phyloP scores from a whole-genome alignment of 2,113 vertebrate genomes.

The Fulica atra region DNA sequence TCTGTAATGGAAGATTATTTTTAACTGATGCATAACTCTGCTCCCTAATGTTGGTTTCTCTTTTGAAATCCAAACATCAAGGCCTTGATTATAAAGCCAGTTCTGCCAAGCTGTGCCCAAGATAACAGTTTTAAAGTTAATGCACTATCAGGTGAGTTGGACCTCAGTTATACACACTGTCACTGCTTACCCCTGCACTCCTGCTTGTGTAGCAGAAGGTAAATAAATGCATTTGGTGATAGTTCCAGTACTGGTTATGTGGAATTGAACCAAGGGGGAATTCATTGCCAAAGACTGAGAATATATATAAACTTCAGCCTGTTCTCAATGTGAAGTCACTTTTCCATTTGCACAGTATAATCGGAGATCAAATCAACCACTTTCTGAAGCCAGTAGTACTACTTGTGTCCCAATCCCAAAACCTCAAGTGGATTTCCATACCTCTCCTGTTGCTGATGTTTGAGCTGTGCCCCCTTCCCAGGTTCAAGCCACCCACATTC shows the following conservation, averaged over 20 bases:
- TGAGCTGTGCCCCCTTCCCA: neutral
- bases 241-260: neutral
- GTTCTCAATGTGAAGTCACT: neutral
- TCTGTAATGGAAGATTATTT: neutral
- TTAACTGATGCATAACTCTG: neutral
- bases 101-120: neutral
- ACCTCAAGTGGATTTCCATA: neutral
- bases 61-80: constrained; percentile 19
- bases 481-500: neutral
- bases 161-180: neutral
- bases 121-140: constrained; percentile 1
- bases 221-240: neutral
- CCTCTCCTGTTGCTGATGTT: neutral
- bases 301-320: neutral
- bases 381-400: neutral
- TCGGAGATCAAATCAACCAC: neutral
- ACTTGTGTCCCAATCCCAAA: neutral
- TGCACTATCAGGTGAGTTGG: neutral
- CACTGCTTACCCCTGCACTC: neutral
- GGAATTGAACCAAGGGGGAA: neutral
- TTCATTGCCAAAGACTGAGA: neutral
- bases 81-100: neutral
- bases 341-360: neutral
- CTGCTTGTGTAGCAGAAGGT: neutral
- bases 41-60: neutral